These are phyloP conservation scores for Blastobasis adustella DNA, from an alignment of 2,888 invertebrate genomes.

Conservation along the genomic window DNA sequence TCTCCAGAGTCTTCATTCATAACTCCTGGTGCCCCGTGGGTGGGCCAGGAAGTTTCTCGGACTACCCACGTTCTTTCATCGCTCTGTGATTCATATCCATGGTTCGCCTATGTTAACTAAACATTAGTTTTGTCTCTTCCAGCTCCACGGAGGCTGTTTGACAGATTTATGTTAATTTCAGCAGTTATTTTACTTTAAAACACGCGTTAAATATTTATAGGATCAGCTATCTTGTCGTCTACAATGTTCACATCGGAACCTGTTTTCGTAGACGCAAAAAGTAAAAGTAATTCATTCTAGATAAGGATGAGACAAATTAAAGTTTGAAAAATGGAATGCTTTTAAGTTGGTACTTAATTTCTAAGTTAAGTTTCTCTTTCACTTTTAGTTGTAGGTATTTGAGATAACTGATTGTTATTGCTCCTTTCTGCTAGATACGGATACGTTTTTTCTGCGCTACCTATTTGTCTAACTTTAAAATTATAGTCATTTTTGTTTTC, in stretches of 20 bases:
- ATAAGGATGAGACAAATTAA: not conserved
- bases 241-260: too few relatives aligned
- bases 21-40: slow-evolving; percentile 37
- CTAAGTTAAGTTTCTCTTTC: too few relatives aligned
- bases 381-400: too few relatives aligned
- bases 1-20: slow-evolving; percentile 6
- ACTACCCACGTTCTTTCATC: slow-evolving; percentile 64
- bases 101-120: slow-evolving; percentile 5
- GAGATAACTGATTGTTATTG: too few relatives aligned
- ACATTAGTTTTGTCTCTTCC: not conserved
- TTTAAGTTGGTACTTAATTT: not conserved
- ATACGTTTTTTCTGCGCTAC: too few relatives aligned
- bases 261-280: not conserved
- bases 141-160: not conserved
- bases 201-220: not conserved
- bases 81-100: slow-evolving; percentile 53
- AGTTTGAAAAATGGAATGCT: not conserved
- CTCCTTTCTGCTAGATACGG: too few relatives aligned
- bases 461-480: too few relatives aligned
- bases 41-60: slow-evolving; percentile 59
- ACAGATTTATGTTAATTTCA: not conserved
- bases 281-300: not conserved
- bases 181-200: not conserved
- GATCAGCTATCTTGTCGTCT: not conserved
- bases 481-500: too few relatives aligned